A percentile compares a stretch with the other conserved stretches of the same genome.
These are phyloP conservation scores for Microcaecilia unicolor DNA, from an alignment of 2,797 vertebrate genomes.

Conservation along the genomic window DNA sequence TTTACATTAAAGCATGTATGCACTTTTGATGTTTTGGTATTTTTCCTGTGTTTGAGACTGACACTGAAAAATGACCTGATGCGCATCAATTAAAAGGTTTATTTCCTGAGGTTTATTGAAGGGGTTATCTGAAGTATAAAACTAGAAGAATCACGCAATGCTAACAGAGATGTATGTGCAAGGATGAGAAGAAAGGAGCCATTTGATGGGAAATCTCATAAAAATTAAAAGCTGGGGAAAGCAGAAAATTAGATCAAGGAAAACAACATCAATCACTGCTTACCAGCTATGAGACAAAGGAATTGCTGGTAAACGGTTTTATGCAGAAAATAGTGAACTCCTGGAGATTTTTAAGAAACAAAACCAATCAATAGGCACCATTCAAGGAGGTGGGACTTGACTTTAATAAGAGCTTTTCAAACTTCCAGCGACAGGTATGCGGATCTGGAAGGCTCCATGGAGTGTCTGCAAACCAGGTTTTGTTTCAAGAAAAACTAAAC, in stretches of 20 bases:
- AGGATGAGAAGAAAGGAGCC: slow-evolving; percentile 6
- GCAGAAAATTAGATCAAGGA: slow-evolving; percentile 12
- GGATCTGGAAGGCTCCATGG: background rate
- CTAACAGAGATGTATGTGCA: background rate
- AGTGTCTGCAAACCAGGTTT: slow-evolving; percentile 19
- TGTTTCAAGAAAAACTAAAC: background rate
- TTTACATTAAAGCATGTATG: too few species aligned
- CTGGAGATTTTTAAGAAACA: slow-evolving; percentile 17
- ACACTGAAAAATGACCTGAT: too few species aligned
- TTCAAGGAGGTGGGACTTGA: slow-evolving; percentile 6
- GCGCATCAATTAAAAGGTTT: slow-evolving; percentile 4
- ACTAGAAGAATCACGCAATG: background rate
- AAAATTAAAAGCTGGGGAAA: slow-evolving; percentile 34
- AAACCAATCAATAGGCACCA: slow-evolving; percentile 15
- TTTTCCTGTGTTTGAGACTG: too few species aligned
- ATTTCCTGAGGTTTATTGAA: slow-evolving; percentile 9
- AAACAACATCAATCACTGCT: slow-evolving; percentile 13
- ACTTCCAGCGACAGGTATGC: slow-evolving; percentile 1
- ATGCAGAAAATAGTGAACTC: slow-evolving; percentile 18
- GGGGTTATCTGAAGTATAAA: slow-evolving; percentile 4
- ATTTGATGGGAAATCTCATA: slow-evolving; percentile 14
- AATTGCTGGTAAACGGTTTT: slow-evolving; percentile 26
- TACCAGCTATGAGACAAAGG: slow-evolving; percentile 9
- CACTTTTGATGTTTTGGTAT: background rate
- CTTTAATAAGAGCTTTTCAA: slow-evolving; percentile 29